Base-by-base conservation (phyloP, 1,140 invertebrate species). In the Apis florea region DNA sequence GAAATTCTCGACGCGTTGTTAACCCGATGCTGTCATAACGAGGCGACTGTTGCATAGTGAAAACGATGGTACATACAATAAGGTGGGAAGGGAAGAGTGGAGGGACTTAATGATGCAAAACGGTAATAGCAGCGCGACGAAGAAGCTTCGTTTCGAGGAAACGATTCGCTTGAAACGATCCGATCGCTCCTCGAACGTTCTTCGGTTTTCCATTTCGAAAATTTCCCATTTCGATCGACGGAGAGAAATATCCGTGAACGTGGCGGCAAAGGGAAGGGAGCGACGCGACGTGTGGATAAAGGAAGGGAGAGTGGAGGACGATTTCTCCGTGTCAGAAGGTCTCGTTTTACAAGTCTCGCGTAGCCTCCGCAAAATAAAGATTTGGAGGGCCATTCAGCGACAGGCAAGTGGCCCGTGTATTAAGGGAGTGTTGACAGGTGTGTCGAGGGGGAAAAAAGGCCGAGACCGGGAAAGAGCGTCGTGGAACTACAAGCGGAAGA, bases 361-460 rank as follows among this genome's bases (percentile, higher is more conserved):
- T 61, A 61, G 24, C 49, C 54, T 31, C 26, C 47, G 68, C 72
- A 66, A 81, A 81, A 75, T 81, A 68, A 81, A 76, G 79, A 81
- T 75, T 81, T 81, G 53, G 72, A 81, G 79, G 61, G 63, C 51
- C 47, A 81, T 68, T 81, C 72, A 76, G 63, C 63, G 64, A 54
- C 61, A 67, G 79, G 21, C 53, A 81, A 67, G 71, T 66, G 72
- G 79, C 24, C 72, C 71, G 71, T 81, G 59, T 68, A 75, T 81
- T 81, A 81, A n/a, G 53, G 2, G 53, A 67, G 64, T 67, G 79
- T 66, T 81, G 79, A 81, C 79, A 76, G 79, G 79, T 81, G 71
- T 75, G 71, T 68, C 79, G 15, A 3, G 59, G 19, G 40, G 40
- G 59, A 26, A 72, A 56, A 61, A 75, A 59, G 53, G 24, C 21